Base-by-base conservation (phyloP, 2,113 vertebrate species). In the Malurus alboscapulatus region DNA sequence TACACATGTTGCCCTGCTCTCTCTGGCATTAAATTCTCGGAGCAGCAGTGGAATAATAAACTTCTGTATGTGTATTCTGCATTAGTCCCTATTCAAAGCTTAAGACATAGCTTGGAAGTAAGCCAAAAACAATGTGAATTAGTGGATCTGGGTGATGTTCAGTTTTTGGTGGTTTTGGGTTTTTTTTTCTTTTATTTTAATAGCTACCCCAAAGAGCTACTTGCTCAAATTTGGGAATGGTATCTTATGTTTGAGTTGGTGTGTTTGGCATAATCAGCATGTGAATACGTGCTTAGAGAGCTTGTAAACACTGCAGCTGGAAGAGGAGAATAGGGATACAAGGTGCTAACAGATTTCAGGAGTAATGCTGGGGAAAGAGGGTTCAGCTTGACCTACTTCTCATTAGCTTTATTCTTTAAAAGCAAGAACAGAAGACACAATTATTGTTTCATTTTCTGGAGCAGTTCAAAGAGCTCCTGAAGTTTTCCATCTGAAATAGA, bases 321-420 rank as follows among this genome's bases (percentile, higher is more conserved):
- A 63, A 47, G 68, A 84, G 51, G 89, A 66, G 73, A 88, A 55
- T 5, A 58, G 63, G 83, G 77, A 63, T 58, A 86, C 38, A 92
- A 92, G 91, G 84, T 92, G 80, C 55, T 84, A 93, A 87, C 47
- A 77, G 63, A 88, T 86, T 87, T 91, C 89, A 74, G 24, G 61
- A 92, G 67, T 58, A 87, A 61, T 24, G 51, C 76, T 91, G 84
- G 73, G 65, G 67, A 87, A 87, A 34, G 9, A 77, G 22, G 59
- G 38, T 67, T 91, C 42, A 78, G 73, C 47, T 51, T 88, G 72
- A 84, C 68, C 72, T 84, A 74, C 53, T 84, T 90, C 73, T 92
- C 84, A 27, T 81, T 73, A 77, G 47, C 65, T 96, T 92, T 62
- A 54, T 62, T 77, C 80, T 88, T 88, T 67, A 77, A 66, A 87